Evolutionary conservation across 2,797 vertebrate genomes (phyloP), one percentile per base, ranked within the genome.

Genomic region (Petrocephalus sullivani): DNA sequence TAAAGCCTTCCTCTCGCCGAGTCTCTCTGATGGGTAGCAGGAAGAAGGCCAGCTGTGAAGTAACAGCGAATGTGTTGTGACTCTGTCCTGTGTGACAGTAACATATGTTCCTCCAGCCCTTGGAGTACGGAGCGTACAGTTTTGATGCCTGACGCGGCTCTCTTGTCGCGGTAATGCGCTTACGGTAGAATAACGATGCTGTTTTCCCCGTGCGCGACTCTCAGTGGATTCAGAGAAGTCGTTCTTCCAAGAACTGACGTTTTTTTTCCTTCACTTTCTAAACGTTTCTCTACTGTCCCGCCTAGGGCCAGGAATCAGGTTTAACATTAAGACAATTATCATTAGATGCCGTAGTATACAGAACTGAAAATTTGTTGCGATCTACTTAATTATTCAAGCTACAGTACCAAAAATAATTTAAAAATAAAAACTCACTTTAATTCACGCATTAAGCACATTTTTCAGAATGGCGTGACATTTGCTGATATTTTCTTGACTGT

Each of bases 21-120:
- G 12, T 88, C 81, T 84, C 67, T 51, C 78, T 88, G 57, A 67
- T 28, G 51, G 46, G 57, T 56, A 46, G 14, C 58, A 54, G 21
- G 51, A 64, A 85, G 83, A 85, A 49, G 58, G 58, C 58, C 87
- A 85, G 87, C 87, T 88, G 87, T 67, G 46, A 85, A 33, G 81
- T 67, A 71, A 85, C 81, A 85, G 87, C 71, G 87, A 85, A 67
- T 88, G 6, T 53, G 82, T 88, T 54, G 54, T 81, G 54, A 61
- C 56, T 86, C 84, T 86, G 84, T 86, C 84, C 84, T 86, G 84
- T 86, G 84, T 86, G 84, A 86, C 84, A 86, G 84, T 58, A 86
- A 86, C 84, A 86, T 86, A 86, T 86, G 84, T 86, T 86, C 19
- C 84, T 86, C 19, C 28, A 58, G 84, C 84, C 84, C 56, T 58